A percentile compares a stretch with the other conserved stretches of the same genome.
phyloP scores from a whole-genome alignment of 1,140 invertebrate species.

The Limonius californicus region DNA sequence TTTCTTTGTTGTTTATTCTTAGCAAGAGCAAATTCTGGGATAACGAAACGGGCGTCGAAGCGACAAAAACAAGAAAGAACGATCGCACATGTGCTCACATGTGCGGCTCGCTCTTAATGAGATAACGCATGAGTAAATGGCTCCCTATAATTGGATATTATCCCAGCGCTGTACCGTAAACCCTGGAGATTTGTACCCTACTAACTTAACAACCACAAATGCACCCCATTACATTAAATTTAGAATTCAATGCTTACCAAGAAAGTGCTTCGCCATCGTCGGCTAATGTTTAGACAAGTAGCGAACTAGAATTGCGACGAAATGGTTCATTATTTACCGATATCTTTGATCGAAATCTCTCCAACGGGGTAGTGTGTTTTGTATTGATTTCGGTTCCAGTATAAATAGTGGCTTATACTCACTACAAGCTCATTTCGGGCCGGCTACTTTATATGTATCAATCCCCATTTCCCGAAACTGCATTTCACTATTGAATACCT shows the following conservation, averaged over 20 bases:
- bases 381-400: constrained; percentile 1
- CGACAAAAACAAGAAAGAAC: background rate
- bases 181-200: constrained; percentile 29
- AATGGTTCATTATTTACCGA: constrained; percentile 17
- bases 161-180: constrained; percentile 26
- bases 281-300: background rate
- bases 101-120: constrained; percentile 28
- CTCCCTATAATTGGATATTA: constrained; percentile 35
- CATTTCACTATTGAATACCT: background rate
- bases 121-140: constrained; percentile 34
- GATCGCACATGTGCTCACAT: constrained; percentile 13
- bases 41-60: background rate
- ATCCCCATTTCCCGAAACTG: constrained; percentile 1
- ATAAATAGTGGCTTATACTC: background rate
- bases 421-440: background rate
- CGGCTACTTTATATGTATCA: background rate
- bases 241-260: constrained; percentile 15
- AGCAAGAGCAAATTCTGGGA: background rate
- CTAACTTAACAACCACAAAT: constrained; percentile 27
- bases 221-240: constrained; percentile 22
- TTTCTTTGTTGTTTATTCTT: background rate
- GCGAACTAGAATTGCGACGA: background rate
- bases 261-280: background rate
- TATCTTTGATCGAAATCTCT: constrained; percentile 10
- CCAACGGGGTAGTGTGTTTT: background rate